Evolutionary conservation across 2,113 vertebrate genomes (phyloP).

Genomic region (Sakesphorus luctuosus): DNA sequence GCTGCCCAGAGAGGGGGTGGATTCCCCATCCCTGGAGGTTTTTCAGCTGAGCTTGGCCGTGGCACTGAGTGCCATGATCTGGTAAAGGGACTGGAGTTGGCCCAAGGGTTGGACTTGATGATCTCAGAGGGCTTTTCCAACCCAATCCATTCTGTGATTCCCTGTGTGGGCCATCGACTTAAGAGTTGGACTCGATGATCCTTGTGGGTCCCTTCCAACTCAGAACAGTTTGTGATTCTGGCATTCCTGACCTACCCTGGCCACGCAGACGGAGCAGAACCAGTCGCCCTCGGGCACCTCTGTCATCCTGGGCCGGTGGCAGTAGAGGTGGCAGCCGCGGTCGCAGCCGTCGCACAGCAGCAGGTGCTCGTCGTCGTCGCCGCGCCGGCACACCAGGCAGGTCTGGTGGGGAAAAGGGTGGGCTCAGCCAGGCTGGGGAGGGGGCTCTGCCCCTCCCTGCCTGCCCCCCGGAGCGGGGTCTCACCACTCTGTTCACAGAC

Average conservation of each 20-base stretch:
- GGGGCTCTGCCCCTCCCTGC: fast-evolving
- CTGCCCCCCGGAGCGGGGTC: fast-evolving
- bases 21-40: too few species aligned
- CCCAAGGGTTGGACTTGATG: too few species aligned
- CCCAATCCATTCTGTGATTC: too few species aligned
- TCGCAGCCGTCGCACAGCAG: conserved; percentile 95
- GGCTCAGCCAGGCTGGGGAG: fast-evolving
- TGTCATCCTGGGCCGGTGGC: conserved; percentile 90
- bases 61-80: too few species aligned
- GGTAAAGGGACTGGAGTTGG: too few species aligned
- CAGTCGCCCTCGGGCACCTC: conserved; percentile 94
- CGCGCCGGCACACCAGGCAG: conserved; percentile 91
- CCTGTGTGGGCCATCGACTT: too few species aligned
- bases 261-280: conserved; percentile 90
- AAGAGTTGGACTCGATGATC: too few species aligned
- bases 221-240: too few species aligned
- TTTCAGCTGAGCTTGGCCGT: too few species aligned
- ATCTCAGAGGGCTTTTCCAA: too few species aligned
- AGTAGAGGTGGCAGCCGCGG: conserved; percentile 96
- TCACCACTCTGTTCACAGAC: conserved; percentile 93
- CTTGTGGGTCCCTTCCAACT: too few species aligned
- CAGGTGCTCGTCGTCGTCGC: conserved; percentile 92
- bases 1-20: too few species aligned
- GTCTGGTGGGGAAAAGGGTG: conserved; percentile 72
- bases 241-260: conserved; percentile 72